Percentiles rank a stretch among this genome's conserved stretches.
Conservation (phyloP, 1,140 invertebrate genomes). For the Linepithema humile region DNA sequence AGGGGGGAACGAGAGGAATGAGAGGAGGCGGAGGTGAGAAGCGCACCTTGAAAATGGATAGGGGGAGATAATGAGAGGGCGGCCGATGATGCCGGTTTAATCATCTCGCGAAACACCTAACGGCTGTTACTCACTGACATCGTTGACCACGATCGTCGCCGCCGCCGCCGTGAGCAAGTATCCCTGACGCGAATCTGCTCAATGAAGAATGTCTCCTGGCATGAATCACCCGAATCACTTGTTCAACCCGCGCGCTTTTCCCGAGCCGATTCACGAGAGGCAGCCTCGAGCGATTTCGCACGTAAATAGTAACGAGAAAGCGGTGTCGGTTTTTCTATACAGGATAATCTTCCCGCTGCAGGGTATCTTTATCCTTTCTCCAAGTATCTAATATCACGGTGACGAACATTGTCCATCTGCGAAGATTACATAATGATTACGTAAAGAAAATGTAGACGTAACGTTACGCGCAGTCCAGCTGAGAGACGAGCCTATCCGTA, state of each 20-base stretch:
- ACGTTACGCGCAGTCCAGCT: background rate
- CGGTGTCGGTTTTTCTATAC: background rate
- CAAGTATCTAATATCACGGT: background rate
- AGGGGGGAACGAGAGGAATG: conserved; percentile 2
- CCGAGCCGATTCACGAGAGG: background rate
- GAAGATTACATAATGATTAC: background rate
- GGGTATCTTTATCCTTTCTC: background rate
- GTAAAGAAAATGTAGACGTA: background rate
- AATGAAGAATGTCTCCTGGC: conserved; percentile 20
- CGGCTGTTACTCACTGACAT: conserved; percentile 57
- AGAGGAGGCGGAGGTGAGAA: conserved; percentile 37
- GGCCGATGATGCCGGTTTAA: conserved; percentile 69
- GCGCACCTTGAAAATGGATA: background rate
- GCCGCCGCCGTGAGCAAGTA: background rate
- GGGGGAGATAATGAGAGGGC: conserved; percentile 70
- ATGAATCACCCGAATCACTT: conserved; percentile 28
- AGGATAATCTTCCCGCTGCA: background rate
- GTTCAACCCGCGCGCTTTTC: background rate
- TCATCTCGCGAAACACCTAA: conserved; percentile 72
- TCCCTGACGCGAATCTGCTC: background rate
- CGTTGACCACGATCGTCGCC: conserved; percentile 48
- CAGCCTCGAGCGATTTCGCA: background rate
- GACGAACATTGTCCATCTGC: background rate
- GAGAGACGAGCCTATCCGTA: background rate
- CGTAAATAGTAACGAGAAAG: background rate